phyloP scores from a whole-genome alignment of 2,113 vertebrate species.

The Meles meles region DNA sequence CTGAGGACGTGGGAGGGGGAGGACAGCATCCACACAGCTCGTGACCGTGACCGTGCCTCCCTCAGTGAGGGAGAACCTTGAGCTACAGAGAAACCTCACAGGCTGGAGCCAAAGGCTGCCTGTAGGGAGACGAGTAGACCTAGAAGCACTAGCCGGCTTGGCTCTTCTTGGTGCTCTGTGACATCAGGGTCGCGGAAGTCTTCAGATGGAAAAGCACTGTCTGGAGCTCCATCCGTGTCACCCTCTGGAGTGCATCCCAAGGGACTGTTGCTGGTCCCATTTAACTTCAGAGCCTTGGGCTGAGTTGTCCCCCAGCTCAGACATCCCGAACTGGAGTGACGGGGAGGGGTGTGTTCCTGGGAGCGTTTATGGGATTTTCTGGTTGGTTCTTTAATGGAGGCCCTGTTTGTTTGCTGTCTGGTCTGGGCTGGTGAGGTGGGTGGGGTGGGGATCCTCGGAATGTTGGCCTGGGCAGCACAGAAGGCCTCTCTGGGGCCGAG shows the following conservation, averaged over 20 bases:
- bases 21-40: not conserved
- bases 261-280: not conserved
- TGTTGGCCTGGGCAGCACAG: constrained; percentile 6
- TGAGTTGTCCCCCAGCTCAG: not conserved
- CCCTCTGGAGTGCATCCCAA: not conserved
- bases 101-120: not conserved
- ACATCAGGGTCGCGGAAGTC: constrained; percentile 17
- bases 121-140: not conserved
- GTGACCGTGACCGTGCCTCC: not conserved
- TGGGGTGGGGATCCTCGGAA: constrained; percentile 53
- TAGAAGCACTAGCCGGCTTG: not conserved
- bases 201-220: constrained; percentile 47
- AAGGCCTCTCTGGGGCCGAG: not conserved
- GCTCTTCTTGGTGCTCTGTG: not conserved
- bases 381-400: constrained; percentile 41
- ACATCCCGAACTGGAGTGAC: not conserved
- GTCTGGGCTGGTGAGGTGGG: constrained; percentile 55
- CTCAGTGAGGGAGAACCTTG: not conserved
- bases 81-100: not conserved
- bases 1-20: not conserved
- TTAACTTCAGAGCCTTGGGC: constrained; percentile 3
- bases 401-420: constrained; percentile 76
- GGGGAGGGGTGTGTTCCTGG: not conserved
- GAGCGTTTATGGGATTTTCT: constrained; percentile 48
- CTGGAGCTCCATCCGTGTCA: not conserved